Evolutionary conservation across 2,113 vertebrate species (phyloP).

Genomic region (Cyphomyrus plagiostoma): DNA sequence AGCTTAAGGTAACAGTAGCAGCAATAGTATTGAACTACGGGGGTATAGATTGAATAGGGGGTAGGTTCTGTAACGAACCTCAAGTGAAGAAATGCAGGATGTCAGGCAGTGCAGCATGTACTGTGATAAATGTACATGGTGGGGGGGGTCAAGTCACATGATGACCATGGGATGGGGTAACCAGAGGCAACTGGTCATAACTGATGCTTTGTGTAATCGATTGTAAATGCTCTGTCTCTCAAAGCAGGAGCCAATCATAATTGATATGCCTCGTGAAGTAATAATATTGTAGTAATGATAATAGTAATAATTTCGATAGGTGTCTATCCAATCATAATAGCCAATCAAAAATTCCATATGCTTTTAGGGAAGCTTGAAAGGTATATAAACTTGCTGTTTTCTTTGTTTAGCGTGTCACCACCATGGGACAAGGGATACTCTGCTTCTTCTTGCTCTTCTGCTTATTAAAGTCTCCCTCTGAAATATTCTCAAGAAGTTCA

Average conservation of each 20-base stretch:
- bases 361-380: neutral
- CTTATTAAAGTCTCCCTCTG: neutral
- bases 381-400: neutral
- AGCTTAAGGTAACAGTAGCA: neutral
- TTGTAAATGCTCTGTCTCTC: neutral
- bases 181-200: too few relatives aligned
- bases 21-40: neutral
- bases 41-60: neutral
- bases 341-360: neutral
- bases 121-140: too few relatives aligned
- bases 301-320: neutral
- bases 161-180: neutral
- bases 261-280: neutral
- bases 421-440: neutral
- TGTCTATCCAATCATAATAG: neutral
- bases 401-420: neutral
- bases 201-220: neutral
- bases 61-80: neutral
- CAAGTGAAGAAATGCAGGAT: neutral
- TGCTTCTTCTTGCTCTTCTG: neutral
- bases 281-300: too few relatives aligned
- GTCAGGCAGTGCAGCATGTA: neutral
- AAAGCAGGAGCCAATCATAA: neutral
- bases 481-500: neutral
- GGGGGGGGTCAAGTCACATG: neutral